Base-by-base conservation (phyloP, 2,113 vertebrate species). In the Psammodynastes pulverulentus region DNA sequence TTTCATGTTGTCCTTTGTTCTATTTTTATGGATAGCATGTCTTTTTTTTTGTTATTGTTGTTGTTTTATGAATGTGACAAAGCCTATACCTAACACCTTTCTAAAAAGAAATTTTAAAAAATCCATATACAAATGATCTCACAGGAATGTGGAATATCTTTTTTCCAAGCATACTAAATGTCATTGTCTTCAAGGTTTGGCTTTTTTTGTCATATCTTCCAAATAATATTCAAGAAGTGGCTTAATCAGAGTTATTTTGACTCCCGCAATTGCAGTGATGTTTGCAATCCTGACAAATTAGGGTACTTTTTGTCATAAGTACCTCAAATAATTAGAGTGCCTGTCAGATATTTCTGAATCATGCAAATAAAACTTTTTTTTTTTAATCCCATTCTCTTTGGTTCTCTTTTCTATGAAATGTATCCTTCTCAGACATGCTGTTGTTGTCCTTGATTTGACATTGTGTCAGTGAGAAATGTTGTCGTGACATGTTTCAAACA, bases 221-320 rank as follows among this genome's bases (percentile, higher is more conserved):
- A 94, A 97, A 95, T 34, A 91, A 10, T 89, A 86, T 90, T 90
- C 94, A 91, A 89, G 90, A 91, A 95, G 56, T 91, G 89, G 89
- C 89, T 96, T 96, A 95, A 95, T 97, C 91, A 93, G 62, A 95
- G 95, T 96, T 96, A 96, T 97, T 97, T 97, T 96, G 95, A 95
- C 94, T 94, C 93, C n/a, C 95, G 67, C 89, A 88, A 92, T 95
- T 95, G 93, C 62, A 97, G 89, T 94, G 95, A 96, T 95, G 89
- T 96, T 95, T 94, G 48, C 87, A 95, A 62, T 96, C 95, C 94
- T 97, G 96, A 97, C 67, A 96, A 95, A 96, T 96, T 93, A 93
- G 93, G 67, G 87, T 92, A 90, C 95, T 97, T 97, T 97, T 97
- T 97, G 90, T 96, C 91, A 51, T 94, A 96, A 96, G 85, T 94